Evolutionary conservation across 2,888 invertebrate species (phyloP).

Genomic region (Drosophila hamatofila): DNA sequence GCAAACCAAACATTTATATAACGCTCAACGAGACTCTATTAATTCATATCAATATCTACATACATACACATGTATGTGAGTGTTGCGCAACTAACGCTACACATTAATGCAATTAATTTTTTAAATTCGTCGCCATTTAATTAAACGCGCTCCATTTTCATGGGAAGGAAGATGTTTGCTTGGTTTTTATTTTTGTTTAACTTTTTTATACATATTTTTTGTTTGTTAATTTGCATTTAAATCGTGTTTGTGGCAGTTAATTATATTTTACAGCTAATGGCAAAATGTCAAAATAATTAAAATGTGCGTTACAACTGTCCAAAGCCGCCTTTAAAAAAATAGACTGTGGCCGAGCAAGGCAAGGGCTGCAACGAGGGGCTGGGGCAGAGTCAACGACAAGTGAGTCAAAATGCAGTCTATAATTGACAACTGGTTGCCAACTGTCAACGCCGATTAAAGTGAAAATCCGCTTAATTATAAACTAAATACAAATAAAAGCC

Average conservation of each 20-base stretch:
- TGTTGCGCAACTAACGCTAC: conserved; percentile 26
- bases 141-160: conserved; percentile 34
- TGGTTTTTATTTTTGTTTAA: not conserved
- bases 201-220: not conserved
- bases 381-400: not conserved
- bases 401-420: conserved; percentile 24
- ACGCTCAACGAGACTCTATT: conserved; percentile 57
- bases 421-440: conserved; percentile 72
- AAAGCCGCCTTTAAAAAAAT: not conserved
- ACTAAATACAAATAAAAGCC: conserved; percentile 54
- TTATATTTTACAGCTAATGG: conserved; percentile 78
- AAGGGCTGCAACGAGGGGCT: not conserved
- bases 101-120: conserved; percentile 71
- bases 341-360: not conserved
- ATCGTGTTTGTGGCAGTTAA: conserved; percentile 75
- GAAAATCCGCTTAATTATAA: conserved; percentile 66
- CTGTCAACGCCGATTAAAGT: conserved; percentile 72
- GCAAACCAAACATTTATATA: conserved; percentile 63
- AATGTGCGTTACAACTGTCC: conserved; percentile 44
- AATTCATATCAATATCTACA: conserved; percentile 57
- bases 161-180: conserved; percentile 1
- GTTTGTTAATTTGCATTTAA: conserved; percentile 68
- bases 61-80: not conserved
- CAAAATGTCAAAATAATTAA: conserved; percentile 80
- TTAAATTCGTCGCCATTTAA: conserved; percentile 48